A percentile compares a stretch with the other conserved stretches of the same genome.
These are phyloP conservation scores for Neostethus bicornis DNA, from an alignment of 2,797 vertebrate genomes.

Conservation along the genomic window DNA sequence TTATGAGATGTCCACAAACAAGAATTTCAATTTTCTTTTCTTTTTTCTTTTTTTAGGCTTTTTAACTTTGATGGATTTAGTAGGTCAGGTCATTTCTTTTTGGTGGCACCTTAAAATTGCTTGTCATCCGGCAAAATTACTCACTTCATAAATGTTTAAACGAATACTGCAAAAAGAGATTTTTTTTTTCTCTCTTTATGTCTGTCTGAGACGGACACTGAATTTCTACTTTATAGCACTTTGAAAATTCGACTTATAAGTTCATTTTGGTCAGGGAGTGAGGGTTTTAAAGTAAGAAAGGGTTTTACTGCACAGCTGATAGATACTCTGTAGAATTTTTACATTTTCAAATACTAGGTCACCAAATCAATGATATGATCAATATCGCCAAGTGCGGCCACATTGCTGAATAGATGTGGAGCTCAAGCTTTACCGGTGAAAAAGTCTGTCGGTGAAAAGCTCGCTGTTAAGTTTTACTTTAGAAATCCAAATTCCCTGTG, in stretches of 20 bases:
- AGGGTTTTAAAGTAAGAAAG: not conserved
- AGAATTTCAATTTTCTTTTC: not conserved
- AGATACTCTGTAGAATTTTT: not conserved
- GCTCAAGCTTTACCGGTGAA: not conserved
- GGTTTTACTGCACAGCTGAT: not conserved
- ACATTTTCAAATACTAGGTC: not conserved
- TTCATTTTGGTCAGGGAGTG: not conserved
- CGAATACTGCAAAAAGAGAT: not conserved
- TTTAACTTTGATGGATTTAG: not conserved
- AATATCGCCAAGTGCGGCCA: not conserved
- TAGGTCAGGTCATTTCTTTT: conserved; percentile 1
- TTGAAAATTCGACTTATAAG: not conserved
- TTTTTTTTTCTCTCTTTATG: not conserved
- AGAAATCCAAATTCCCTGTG: conserved; percentile 8
- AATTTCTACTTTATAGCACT: not conserved
- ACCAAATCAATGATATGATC: too few relatives aligned
- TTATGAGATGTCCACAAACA: not conserved
- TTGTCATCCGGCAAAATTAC: not conserved
- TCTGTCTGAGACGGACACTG: not conserved
- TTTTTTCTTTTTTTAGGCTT: not conserved
- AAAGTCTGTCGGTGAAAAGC: not conserved
- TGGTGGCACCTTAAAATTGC: not conserved
- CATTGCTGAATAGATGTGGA: not conserved
- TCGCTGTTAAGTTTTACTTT: conserved; percentile 9
- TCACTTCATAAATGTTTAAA: conserved; percentile 4